Percentiles rank a stretch among this genome's conserved stretches.
Evolutionary conservation across 2,888 invertebrate genomes (phyloP).

Genomic region (Nemotelus pantherinus): DNA sequence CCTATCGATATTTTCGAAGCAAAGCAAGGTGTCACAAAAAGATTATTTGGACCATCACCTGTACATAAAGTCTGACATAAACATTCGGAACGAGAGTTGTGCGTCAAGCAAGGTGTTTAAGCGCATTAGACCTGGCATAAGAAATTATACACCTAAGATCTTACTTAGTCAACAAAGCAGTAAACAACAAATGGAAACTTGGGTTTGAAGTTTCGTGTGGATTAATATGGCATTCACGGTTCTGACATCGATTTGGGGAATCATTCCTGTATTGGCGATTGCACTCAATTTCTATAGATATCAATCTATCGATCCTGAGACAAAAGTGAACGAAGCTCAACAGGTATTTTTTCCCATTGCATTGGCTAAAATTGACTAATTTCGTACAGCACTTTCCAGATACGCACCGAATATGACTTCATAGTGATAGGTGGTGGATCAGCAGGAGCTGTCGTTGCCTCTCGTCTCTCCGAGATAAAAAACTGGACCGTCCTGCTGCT

Average conservation of each 20-base stretch:
- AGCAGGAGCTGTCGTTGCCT: constrained; percentile 89
- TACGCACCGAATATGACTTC: constrained; percentile 84
- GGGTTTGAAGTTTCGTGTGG: constrained; percentile 67
- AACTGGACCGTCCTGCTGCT: constrained; percentile 85
- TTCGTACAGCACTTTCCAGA: constrained; percentile 64
- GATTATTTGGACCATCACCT: constrained; percentile 68
- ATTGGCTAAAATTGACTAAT: neutral
- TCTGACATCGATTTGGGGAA: constrained; percentile 75
- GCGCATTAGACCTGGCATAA: constrained; percentile 70
- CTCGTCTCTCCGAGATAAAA: constrained; percentile 80
- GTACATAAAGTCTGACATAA: constrained; percentile 68
- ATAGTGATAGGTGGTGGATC: constrained; percentile 88
- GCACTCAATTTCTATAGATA: constrained; percentile 84
- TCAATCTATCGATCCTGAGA: constrained; percentile 84
- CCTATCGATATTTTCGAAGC: constrained; percentile 59
- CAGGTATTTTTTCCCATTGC: constrained; percentile 68
- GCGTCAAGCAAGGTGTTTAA: constrained; percentile 65
- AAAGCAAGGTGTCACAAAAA: constrained; percentile 62
- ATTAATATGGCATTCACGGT: constrained; percentile 68
- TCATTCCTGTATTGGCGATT: constrained; percentile 83
- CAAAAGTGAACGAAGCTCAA: constrained; percentile 75
- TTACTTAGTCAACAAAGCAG: constrained; percentile 64
- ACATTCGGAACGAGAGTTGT: constrained; percentile 66
- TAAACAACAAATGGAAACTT: constrained; percentile 68
- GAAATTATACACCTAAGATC: constrained; percentile 79